Evolutionary conservation across 2,113 vertebrate species (phyloP).

Genomic region (Acrocephalus kingi): DNA sequence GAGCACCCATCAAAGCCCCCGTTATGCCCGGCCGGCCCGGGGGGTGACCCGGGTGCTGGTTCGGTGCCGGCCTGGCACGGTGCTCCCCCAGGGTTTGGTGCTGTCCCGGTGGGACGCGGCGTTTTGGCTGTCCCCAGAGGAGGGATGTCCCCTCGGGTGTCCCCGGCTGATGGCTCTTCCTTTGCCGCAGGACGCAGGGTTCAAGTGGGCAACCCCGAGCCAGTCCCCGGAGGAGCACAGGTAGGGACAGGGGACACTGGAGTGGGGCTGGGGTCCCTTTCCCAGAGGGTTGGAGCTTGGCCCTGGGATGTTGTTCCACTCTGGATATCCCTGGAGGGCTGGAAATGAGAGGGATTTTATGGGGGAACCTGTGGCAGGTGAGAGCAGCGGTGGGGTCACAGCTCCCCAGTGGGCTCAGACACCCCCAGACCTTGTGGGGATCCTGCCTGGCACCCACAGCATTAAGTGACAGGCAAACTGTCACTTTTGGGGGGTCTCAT

Average conservation of each 20-base stretch:
- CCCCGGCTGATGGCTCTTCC: not conserved
- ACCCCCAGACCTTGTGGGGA: not conserved
- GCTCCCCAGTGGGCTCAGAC: not conserved
- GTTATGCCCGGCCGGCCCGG: not conserved
- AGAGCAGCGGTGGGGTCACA: not conserved
- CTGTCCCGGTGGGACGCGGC: accelerated
- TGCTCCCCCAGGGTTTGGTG: not conserved
- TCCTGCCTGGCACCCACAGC: not conserved
- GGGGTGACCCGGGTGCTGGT: not conserved
- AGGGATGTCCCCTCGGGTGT: not conserved
- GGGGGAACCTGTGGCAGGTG: not conserved
- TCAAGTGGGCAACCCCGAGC: conserved; percentile 83
- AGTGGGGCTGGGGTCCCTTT: not conserved
- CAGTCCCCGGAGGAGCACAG: conserved; percentile 86
- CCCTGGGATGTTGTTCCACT: accelerated
- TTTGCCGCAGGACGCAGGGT: conserved; percentile 73
- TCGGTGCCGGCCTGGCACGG: not conserved
- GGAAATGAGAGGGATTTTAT: not conserved
- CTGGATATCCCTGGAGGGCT: not conserved
- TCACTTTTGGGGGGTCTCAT: not conserved
- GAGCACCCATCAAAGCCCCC: not conserved
- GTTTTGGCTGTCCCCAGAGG: not conserved
- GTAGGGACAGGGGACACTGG: not conserved
- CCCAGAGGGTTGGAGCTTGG: not conserved
- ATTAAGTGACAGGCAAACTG: not conserved